A percentile compares a stretch with the other conserved stretches of the same genome.
These are phyloP conservation scores for Onthophagus sagittarius DNA, from an alignment of 2,888 invertebrate species.

Conservation along the genomic window DNA sequence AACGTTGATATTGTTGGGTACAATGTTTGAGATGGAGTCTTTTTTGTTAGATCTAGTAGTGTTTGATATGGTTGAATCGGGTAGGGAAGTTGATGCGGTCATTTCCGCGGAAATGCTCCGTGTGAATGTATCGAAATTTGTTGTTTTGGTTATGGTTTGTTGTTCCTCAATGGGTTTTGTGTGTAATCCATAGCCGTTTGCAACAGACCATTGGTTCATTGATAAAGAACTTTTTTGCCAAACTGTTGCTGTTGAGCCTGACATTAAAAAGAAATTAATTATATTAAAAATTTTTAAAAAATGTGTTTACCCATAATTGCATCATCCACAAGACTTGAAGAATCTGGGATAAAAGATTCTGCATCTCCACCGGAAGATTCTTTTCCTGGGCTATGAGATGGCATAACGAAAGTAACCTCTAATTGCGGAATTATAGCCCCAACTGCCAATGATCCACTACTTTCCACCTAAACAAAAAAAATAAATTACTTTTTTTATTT, in stretches of 20 bases:
- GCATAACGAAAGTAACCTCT: conserved; percentile 85
- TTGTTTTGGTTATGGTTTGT: conserved; percentile 21
- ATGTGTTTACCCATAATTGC: conserved; percentile 48
- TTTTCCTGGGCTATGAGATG: conserved; percentile 77
- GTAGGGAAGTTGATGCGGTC: background rate
- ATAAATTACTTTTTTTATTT: too few species aligned
- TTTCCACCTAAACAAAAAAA: conserved; percentile 42
- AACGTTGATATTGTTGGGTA: conserved; percentile 53
- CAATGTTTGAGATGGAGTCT: conserved; percentile 31
- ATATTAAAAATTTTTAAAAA: background rate
- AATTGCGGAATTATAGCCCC: conserved; percentile 81
- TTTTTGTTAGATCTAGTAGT: conserved; percentile 22
- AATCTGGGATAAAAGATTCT: conserved; percentile 78
- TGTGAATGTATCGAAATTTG: conserved; percentile 21
- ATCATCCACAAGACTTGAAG: conserved; percentile 79
- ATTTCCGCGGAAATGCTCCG: conserved; percentile 43
- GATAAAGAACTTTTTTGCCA: conserved; percentile 40
- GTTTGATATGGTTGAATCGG: background rate
- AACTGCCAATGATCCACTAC: conserved; percentile 58
- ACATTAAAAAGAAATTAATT: conserved; percentile 5
- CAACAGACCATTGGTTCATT: conserved; percentile 30
- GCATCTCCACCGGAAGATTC: conserved; percentile 81
- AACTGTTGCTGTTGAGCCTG: conserved; percentile 40
- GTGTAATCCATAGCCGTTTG: conserved; percentile 15
- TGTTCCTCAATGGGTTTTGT: conserved; percentile 16